These are phyloP conservation scores for Emmelina monodactyla DNA, from an alignment of 2,888 invertebrate genomes.

Conservation along the genomic window DNA sequence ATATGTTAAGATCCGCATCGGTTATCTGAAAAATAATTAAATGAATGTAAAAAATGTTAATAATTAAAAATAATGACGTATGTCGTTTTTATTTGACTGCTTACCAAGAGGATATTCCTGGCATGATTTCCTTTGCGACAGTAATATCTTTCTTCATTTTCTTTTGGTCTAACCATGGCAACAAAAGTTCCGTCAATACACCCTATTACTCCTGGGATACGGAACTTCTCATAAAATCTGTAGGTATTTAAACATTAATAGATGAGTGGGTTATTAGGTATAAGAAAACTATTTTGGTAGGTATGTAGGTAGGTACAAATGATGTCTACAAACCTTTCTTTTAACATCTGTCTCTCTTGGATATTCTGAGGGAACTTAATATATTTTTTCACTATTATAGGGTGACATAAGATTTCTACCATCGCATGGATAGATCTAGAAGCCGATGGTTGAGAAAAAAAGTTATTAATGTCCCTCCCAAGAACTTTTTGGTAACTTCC, in stretches of 20 bases:
- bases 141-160: constrained; percentile 14
- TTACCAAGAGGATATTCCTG: constrained; percentile 16
- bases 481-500: too few species aligned
- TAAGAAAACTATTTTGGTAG: neutral
- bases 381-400: constrained; percentile 7
- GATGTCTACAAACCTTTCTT: neutral
- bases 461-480: neutral
- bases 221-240: too few species aligned
- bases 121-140: constrained; percentile 15
- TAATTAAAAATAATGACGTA: neutral
- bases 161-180: constrained; percentile 11
- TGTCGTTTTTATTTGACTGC: too few species aligned
- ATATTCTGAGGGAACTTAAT: constrained; percentile 9
- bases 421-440: neutral
- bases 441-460: neutral
- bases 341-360: constrained; percentile 8
- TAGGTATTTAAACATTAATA: neutral
- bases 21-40: too few species aligned
- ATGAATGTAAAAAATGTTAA: neutral
- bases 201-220: constrained; percentile 13
- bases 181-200: constrained; percentile 16
- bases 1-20: constrained; percentile 2
- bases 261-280: neutral
- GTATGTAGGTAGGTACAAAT: neutral
- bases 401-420: constrained; percentile 7